phyloP scores from a whole-genome alignment of 2,797 vertebrate genomes.

The Liasis olivaceus region DNA sequence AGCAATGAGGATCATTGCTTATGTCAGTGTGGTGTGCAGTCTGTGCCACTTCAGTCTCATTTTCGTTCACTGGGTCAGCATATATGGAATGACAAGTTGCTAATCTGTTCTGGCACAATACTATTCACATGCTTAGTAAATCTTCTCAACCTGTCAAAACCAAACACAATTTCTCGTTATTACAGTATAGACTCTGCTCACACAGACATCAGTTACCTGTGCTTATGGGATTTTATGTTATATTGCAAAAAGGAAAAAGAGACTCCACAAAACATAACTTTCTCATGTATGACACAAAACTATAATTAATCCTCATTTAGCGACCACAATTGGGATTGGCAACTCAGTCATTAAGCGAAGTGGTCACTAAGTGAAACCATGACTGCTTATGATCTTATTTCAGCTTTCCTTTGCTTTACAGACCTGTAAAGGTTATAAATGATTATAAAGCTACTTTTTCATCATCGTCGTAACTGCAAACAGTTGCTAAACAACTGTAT shows the following conservation, averaged over 20 bases:
- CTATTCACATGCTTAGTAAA: neutral
- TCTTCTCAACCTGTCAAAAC: constrained; percentile 1
- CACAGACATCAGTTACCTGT: neutral
- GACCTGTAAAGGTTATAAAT: neutral
- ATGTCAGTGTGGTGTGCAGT: neutral
- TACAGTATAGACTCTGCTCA: neutral
- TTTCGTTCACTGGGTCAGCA: neutral
- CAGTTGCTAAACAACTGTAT: neutral
- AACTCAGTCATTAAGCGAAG: neutral
- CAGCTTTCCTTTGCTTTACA: neutral
- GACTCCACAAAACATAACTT: neutral
- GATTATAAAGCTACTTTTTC: neutral
- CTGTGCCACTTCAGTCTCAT: neutral
- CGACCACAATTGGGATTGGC: neutral
- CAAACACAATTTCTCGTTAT: neutral
- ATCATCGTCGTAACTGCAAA: neutral
- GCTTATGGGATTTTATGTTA: neutral
- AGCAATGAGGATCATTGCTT: neutral
- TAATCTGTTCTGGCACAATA: neutral
- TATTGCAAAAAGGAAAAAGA: neutral
- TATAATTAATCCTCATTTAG: neutral
- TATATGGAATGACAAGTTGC: neutral
- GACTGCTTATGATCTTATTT: neutral
- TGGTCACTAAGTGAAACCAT: neutral
- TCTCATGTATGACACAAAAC: neutral